These are phyloP conservation scores for Protobothrops flavoviridis DNA, from an alignment of 2,113 vertebrate genomes.

Conservation along the genomic window DNA sequence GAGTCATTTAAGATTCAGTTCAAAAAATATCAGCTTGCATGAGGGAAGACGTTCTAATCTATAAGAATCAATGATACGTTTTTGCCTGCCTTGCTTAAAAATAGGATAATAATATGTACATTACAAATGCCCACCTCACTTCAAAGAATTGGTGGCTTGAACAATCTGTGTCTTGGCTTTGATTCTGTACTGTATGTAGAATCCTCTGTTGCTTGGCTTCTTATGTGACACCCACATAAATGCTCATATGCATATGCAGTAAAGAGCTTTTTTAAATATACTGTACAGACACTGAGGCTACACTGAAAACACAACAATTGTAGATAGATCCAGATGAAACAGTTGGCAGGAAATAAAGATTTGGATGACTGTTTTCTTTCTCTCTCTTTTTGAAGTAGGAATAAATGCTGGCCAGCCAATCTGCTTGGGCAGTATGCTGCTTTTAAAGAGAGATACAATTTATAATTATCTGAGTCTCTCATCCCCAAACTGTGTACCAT, in stretches of 20 bases:
- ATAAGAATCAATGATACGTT: neutral
- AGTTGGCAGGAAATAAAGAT: constrained; percentile 63
- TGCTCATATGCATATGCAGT: neutral
- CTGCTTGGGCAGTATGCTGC: constrained; percentile 16
- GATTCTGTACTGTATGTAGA: neutral
- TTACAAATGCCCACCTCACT: neutral
- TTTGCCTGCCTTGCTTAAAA: neutral
- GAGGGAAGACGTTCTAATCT: neutral
- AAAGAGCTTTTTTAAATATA: constrained; percentile 15
- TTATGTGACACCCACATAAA: neutral
- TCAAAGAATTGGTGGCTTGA: neutral
- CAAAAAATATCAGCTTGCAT: neutral
- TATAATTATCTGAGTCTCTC: neutral
- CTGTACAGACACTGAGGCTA: neutral
- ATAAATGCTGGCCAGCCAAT: constrained; percentile 60
- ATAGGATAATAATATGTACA: neutral
- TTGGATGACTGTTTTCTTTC: constrained; percentile 55
- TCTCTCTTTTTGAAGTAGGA: constrained; percentile 60
- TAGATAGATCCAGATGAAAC: constrained; percentile 65
- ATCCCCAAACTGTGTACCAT: neutral
- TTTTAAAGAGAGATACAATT: constrained; percentile 9
- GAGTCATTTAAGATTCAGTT: neutral
- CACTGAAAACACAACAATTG: constrained; percentile 37
- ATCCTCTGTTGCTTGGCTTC: neutral
- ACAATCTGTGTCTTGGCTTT: neutral